Evolutionary conservation across 2,888 invertebrate species (phyloP).

Genomic region (Leptopilina drosophilae): DNA sequence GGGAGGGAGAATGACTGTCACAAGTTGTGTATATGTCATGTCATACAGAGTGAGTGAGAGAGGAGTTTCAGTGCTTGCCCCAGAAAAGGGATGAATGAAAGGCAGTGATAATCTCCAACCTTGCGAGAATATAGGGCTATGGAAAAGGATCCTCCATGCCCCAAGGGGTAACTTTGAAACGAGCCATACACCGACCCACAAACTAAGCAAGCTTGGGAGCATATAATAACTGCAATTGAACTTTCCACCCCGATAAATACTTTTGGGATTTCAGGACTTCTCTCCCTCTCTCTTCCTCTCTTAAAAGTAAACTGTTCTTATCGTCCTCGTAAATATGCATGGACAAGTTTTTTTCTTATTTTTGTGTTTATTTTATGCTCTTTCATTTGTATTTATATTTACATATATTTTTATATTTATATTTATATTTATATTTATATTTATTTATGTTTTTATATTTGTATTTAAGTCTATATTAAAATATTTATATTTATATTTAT

Average conservation of each 20-base stretch:
- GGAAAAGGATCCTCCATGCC: constrained; percentile 18
- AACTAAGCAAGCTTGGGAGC: background rate
- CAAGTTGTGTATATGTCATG: background rate
- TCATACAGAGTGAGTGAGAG: background rate
- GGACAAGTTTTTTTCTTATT: no score
- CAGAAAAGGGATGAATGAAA: constrained; percentile 36
- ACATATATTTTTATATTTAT: no score
- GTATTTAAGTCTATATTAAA: no score
- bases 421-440: no score
- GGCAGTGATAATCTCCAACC: constrained; percentile 30
- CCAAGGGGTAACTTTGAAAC: constrained; percentile 20
- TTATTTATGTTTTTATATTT: no score
- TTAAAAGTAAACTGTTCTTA: no score
- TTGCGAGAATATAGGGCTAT: constrained; percentile 22
- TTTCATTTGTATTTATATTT: no score
- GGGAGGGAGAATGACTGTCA: background rate
- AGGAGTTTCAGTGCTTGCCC: constrained; percentile 7
- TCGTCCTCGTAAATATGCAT: no score
- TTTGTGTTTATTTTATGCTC: no score
- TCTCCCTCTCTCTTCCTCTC: background rate
- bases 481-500: no score
- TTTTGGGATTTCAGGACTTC: constrained; percentile 1
- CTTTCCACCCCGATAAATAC: background rate
- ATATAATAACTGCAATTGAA: constrained; percentile 5
- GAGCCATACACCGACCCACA: background rate